Conservation (phyloP, 2,888 invertebrate species). For the Pachliopta kotzebuea region DNA sequence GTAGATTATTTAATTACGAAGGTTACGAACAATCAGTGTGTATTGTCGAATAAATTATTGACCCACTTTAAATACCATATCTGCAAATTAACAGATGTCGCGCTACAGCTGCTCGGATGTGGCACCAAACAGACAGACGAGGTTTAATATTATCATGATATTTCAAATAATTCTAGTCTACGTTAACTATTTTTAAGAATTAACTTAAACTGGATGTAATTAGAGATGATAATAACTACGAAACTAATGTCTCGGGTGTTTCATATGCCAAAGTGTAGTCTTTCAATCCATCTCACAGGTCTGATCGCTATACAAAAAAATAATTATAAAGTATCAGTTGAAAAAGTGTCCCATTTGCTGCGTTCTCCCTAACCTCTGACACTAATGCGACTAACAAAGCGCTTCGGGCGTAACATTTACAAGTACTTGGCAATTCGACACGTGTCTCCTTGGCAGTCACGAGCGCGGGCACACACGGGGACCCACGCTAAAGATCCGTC, state of each 20-base stretch:
- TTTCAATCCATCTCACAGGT: no score
- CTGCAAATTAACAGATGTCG: conserved; percentile 25
- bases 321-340: no score
- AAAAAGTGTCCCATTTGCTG: no score
- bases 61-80: conserved; percentile 23
- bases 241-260: no score
- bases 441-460: conserved; percentile 34
- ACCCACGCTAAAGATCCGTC: conserved; percentile 40
- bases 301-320: no score
- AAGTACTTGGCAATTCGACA: conserved; percentile 28
- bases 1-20: neutral
- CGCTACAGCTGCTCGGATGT: conserved; percentile 16
- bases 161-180: neutral
- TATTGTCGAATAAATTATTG: conserved; percentile 18
- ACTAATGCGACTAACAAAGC: conserved; percentile 41
- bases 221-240: no score
- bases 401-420: conserved; percentile 12
- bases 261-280: no score
- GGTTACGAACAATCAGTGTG: conserved; percentile 12
- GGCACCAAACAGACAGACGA: conserved; percentile 17
- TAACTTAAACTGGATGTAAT: no score
- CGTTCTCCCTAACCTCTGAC: conserved; percentile 31
- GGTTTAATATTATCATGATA: conserved; percentile 11
- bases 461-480: conserved; percentile 32
- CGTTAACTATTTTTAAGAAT: neutral